Evolutionary conservation across 1,140 invertebrate genomes (phyloP).

Genomic region (Tyrophagus putrescentiae): DNA sequence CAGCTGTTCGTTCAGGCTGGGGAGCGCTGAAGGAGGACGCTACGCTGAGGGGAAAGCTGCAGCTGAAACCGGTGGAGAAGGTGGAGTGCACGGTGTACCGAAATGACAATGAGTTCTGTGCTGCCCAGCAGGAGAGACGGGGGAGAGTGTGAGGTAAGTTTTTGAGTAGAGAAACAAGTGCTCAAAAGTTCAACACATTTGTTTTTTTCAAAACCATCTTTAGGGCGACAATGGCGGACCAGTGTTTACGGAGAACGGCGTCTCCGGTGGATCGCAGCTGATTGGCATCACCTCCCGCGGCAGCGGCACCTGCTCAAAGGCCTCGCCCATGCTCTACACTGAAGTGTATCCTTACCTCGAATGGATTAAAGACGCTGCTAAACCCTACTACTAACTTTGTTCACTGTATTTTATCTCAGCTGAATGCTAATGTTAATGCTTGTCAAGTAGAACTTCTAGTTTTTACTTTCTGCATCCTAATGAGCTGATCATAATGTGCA

Average conservation of each 20-base stretch:
- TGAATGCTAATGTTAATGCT: no score
- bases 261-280: background rate
- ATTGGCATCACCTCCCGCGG: constrained; percentile 1
- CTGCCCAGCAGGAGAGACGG: background rate
- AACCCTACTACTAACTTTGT: constrained; percentile 12
- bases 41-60: background rate
- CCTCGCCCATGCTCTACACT: background rate
- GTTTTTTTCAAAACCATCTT: background rate
- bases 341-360: constrained; percentile 6
- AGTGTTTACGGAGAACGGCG: background rate
- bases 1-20: constrained; percentile 14
- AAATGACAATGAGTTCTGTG: constrained; percentile 17
- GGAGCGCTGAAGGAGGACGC: background rate
- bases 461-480: no score
- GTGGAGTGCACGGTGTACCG: background rate
- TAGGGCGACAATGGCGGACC: constrained; percentile 17
- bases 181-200: background rate
- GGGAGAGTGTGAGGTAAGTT: background rate
- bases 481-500: no score
- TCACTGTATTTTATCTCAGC: background rate
- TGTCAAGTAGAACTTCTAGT: no score
- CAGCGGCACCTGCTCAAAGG: background rate
- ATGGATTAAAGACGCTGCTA: constrained; percentile 16
- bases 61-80: constrained; percentile 2
- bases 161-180: background rate